Percentiles rank a stretch among this genome's conserved stretches.
Evolutionary conservation across 2,113 vertebrate species (phyloP).

Genomic region (Sinocyclocheilus rhinocerous): DNA sequence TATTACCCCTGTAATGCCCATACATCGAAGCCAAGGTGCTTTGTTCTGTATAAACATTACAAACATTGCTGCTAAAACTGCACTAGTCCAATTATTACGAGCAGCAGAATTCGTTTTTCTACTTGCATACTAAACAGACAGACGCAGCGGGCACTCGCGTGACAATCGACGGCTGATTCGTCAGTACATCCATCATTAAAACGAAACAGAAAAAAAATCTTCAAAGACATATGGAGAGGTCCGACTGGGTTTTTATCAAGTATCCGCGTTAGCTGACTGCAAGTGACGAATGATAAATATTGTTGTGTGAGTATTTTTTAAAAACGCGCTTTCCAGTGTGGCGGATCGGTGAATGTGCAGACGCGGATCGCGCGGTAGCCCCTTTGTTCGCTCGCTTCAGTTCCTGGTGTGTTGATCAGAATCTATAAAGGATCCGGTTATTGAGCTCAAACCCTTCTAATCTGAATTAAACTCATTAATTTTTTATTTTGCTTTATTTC

Average conservation of each 20-base stretch:
- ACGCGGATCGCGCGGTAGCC: fast-evolving
- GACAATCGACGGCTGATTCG: not conserved
- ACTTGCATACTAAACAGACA: not conserved
- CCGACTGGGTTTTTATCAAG: not conserved
- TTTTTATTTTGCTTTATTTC: no score
- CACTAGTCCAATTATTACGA: no score
- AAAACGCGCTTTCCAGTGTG: not conserved
- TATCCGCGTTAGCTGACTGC: not conserved
- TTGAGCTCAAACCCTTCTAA: not conserved
- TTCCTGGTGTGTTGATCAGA: slow-evolving; percentile 31
- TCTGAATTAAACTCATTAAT: slow-evolving; percentile 23
- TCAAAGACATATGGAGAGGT: not conserved
- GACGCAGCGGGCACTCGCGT: not conserved
- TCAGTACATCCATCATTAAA: not conserved
- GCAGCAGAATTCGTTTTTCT: not conserved
- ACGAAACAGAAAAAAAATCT: not conserved
- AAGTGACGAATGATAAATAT: not conserved
- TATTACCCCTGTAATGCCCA: not conserved
- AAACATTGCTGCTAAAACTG: not conserved
- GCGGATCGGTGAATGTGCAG: not conserved
- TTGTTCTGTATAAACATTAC: no score
- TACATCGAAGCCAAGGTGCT: not conserved
- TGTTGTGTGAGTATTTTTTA: not conserved
- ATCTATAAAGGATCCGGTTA: not conserved
- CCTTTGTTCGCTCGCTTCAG: slow-evolving; percentile 30